These are phyloP conservation scores for Penaeus chinensis DNA, from an alignment of 1,140 invertebrate species.

Conservation along the genomic window DNA sequence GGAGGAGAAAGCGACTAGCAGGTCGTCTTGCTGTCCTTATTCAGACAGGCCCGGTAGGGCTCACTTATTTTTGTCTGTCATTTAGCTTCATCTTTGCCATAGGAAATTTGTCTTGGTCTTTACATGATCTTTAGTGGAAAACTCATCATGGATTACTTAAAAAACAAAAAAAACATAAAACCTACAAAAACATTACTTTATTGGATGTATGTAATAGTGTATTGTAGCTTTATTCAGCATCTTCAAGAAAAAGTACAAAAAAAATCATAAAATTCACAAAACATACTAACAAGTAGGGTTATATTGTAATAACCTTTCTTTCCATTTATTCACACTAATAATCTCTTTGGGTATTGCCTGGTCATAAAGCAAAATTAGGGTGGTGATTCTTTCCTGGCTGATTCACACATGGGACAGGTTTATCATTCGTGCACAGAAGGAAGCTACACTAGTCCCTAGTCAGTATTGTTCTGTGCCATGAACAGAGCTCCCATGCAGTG, in stretches of 20 bases:
- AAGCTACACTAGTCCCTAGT: constrained; percentile 57
- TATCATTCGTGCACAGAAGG: constrained; percentile 27
- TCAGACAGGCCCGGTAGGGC: no score
- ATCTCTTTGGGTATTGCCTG: constrained; percentile 59
- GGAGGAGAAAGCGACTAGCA: neutral
- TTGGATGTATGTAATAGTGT: constrained; percentile 59
- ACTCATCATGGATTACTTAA: constrained; percentile 22
- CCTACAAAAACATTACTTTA: constrained; percentile 51
- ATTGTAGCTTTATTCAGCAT: constrained; percentile 60
- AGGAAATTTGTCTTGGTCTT: neutral
- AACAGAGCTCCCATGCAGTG: constrained; percentile 52
- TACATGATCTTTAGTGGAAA: constrained; percentile 33
- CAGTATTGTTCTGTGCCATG: constrained; percentile 59
- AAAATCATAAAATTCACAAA: constrained; percentile 58
- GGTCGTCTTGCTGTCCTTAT: no score
- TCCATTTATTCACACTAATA: constrained; percentile 50
- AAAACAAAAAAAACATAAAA: constrained; percentile 38
- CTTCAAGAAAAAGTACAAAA: constrained; percentile 56
- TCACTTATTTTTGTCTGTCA: no score
- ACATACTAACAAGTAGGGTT: constrained; percentile 57
- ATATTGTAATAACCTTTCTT: constrained; percentile 54
- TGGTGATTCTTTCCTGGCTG: constrained; percentile 19
- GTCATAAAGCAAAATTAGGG: constrained; percentile 34
- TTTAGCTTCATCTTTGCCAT: constrained; percentile 21
- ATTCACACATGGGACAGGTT: constrained; percentile 33